Evolutionary conservation across 2,797 vertebrate species (phyloP), one percentile per base, ranked within the genome.

Genomic region (Limosa lapponica): DNA sequence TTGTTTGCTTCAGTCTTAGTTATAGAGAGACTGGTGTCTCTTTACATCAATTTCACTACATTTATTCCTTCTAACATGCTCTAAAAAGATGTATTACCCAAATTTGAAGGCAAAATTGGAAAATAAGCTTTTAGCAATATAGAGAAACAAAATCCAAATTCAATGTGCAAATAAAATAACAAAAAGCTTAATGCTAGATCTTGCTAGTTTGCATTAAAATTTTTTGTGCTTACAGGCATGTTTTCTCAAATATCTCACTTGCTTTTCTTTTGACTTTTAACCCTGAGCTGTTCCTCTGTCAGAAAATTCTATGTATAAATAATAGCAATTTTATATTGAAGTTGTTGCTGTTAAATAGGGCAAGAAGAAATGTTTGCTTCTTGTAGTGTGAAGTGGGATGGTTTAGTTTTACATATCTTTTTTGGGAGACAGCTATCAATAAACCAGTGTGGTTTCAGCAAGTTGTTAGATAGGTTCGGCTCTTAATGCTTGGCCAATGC

Each of bases 331-430:
- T 65, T 82, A 37, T 87, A 16, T 41, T 74, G 81, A 93, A 58
- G 24, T n/a, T 70, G 22, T 74, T 92, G 51, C 51, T 48, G 22
- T 91, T 81, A 91, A 90, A 81, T 69, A 95, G 79, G 59, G 39
- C 34, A 75, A 90, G 67, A 91, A 74, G 24, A 66, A 92, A 55
- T 90, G 11, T 94, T 95, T 86, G 13, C 30, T 79, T 44, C 48
- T 54, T 73, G 17, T 27, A 70, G 14, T 36, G 11, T 87, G 85
- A 67, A 89, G 54, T 7, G 58, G n/a, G 11, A 11, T 75, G 19
- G 14, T 85, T 39, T 32, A 75, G 20, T 70, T 70, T 77, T 75
- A 62, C 34, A 4, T 52, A 9, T 44, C 10, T 32, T 70, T 70
- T 49, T n/a, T 23, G 19, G 32, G n/a, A 55, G 74, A 55, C 44